Evolutionary conservation across 2,797 vertebrate genomes (phyloP), one percentile per base, ranked within the genome.

Genomic region (Prunella strophiata): DNA sequence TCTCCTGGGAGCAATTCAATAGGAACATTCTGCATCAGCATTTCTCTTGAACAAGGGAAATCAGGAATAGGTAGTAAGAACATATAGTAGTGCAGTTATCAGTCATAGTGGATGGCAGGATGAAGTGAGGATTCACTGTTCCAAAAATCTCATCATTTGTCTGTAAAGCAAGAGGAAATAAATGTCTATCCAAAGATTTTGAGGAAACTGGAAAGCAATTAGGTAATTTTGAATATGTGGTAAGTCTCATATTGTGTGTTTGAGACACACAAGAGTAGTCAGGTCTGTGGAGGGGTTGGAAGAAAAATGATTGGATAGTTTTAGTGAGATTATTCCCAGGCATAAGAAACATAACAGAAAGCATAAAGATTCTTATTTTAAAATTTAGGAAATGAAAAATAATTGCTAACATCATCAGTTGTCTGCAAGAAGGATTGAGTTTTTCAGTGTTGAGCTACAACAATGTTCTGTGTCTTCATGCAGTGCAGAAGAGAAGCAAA

Each of bases 231-330:
- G 23, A 71, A 48, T 34, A 32, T 8, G 1, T 52, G 3, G 2
- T 67, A 66, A 58, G 22, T 66, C 7, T 86, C 42, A 45, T 42
- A 36, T 34, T 58, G 22, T 0, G 0, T 34, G 7, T 57, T 15
- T 47, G 55, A 63, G 38, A 78, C 85, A 27, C 27, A 40, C 25
- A 68, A 65, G 13, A 78, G 5, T n/a, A 38, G 14, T 73, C 59
- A 66, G 17, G 6, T 85, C 78, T 72, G 22, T 79, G 51, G 25
- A 59, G 10, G 2, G 4, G 1, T 66, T 72, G 76, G 40, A 76
- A 85, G 14, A 7, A 82, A 89, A 92, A 47, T 77, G 7, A 22
- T 52, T 16, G 16, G 9, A 70, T 48, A 40, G 12, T 27, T 89
- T 83, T 51, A 61, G 26, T 38, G n/a, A 67, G 6, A 30, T 88